Evolutionary conservation across 2,797 vertebrate genomes (phyloP), one percentile per base, ranked within the genome.

Genomic region (Epinephelus awoara): DNA sequence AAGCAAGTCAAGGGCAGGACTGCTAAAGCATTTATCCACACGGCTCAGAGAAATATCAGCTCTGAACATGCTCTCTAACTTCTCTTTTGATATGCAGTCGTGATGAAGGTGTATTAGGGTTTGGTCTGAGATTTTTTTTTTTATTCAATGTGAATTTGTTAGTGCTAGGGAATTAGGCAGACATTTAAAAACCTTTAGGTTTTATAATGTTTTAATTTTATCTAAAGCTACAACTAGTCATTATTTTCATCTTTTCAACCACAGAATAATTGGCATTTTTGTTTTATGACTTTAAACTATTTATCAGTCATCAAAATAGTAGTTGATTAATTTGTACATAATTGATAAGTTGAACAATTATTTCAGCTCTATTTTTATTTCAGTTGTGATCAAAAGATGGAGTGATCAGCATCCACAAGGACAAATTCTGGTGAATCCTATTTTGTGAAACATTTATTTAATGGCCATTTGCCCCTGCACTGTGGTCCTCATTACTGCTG

Each of bases 1-100:
- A 84, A 81, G 86, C 89, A 75, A 92, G 91, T 94, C 93, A 92
- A 94, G 93, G 94, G 90, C 94, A 91, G 84, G 84, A 82, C 77
- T 75, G 80, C 88, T 38, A 71, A 90, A 83, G 83, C 81, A 80
- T 91, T 86, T 87, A 79, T 65, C 88, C 67, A 74, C 79, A 72
- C 67, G 29, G 85, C 87, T 87, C 81, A 82, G 75, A 85, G 80
- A 89, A 92, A 93, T 69, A 85, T 83, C 50, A 83, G 89, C 88
- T 88, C 87, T 82, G 79, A 86, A 77, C 75, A 75, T 75, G 64
- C 79, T 87, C 77, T 80, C 80, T 76, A 79, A 88, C 76, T 84
- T 82, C 76, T 90, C 61, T 88, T 91, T 87, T 85, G 78, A 82
- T 91, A 90, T 77, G 80, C 80, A 83, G 81, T 75, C 79, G 70